Evolutionary conservation across 2,797 vertebrate species (phyloP), one percentile per base, ranked within the genome.

Genomic region (Lerista edwardsae): DNA sequence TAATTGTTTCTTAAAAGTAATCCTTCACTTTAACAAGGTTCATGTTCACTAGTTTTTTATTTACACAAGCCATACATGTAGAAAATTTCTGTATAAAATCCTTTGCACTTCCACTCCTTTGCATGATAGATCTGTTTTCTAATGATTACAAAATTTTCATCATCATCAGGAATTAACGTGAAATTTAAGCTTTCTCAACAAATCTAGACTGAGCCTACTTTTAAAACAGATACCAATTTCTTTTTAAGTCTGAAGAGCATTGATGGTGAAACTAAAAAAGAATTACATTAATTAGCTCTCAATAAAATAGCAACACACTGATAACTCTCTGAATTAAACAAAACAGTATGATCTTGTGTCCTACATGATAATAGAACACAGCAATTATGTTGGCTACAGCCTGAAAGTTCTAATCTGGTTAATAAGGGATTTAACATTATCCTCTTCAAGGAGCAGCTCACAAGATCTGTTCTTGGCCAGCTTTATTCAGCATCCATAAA

Each of bases 361-460:
- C 34, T 81, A 41, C 10, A 59, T 64, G 73, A 44, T 64, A 75
- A 51, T 17, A 64, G 11, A 0, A 0, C 0, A 0, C 65, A 0
- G 6, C 12, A 1, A 17, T 29, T 87, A 88, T 1, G 0, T 1
- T 17, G 1, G 4, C 14, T 0, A 75, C 76, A 83, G 86, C 75
- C 84, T 75, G 2, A 68, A 85, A 85, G 47, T 69, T n/a, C 82
- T 93, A 89, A 92, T 87, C 92, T 88, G 80, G 84, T 92, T 93
- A 91, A 75, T 76, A 55, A 17, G 0, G 1, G 90, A 83, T 92
- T 83, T 89, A 51, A 86, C 87, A 75, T 92, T 86, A 90, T 85
- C 91, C 72, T 83, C 84, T 85, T 76, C 64, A 25, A 91, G 75
- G 14, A 89, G 64, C 4, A 11, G 39, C 73, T 75, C 36, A 39